A percentile compares a stretch with the other conserved stretches of the same genome.
Evolutionary conservation across 2,797 vertebrate genomes (phyloP).

Genomic region (Eidolon dupreanum): DNA sequence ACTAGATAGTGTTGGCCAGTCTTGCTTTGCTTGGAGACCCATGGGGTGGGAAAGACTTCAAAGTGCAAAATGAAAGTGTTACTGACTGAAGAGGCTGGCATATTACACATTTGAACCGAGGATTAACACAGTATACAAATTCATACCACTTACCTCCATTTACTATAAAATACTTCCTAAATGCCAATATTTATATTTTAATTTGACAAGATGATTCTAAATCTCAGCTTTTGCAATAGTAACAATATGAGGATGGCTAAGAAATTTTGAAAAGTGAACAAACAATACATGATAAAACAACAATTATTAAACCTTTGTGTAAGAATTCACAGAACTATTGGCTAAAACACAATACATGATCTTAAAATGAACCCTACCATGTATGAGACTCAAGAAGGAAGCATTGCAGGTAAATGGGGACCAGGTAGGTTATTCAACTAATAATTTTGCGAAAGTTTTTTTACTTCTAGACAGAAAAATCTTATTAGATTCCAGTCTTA

Average conservation of each 20-base stretch:
- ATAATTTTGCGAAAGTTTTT: constrained; percentile 19
- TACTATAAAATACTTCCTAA: not conserved
- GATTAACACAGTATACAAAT: not conserved
- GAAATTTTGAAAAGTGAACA: not conserved
- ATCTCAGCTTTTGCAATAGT: not conserved
- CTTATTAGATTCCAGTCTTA: constrained; percentile 45
- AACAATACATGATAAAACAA: not conserved
- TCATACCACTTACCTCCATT: not conserved
- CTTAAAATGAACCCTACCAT: not conserved
- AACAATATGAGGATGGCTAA: not conserved
- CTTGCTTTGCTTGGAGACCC: not conserved
- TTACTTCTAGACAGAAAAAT: constrained; percentile 50
- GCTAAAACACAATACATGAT: not conserved
- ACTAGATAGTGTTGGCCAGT: not conserved
- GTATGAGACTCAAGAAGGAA: not conserved
- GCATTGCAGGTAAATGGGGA: not conserved
- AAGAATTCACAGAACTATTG: constrained; percentile 14
- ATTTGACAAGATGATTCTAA: not conserved
- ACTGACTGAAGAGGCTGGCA: not conserved
- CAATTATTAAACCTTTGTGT: not conserved
- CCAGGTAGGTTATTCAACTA: constrained; percentile 42
- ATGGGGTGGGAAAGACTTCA: not conserved
- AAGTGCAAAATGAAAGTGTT: not conserved
- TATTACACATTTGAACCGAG: not conserved
- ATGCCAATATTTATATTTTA: not conserved